Evolutionary conservation across 2,113 vertebrate species (phyloP).

Genomic region (Brachypteracias leptosomus): DNA sequence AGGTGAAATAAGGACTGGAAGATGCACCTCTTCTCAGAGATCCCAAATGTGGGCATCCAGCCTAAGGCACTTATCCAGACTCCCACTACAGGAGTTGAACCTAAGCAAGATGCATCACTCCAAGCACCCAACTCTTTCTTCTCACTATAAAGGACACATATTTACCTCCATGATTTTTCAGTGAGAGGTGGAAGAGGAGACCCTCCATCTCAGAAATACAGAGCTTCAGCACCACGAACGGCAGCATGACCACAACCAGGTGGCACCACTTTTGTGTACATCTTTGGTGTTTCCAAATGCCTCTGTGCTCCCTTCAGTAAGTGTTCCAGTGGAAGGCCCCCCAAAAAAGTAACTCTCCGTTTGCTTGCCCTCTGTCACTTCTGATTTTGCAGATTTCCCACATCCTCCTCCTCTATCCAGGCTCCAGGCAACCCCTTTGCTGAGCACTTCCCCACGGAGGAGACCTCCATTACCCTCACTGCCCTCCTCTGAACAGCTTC

Average conservation of each 20-base stretch:
- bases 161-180: not conserved
- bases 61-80: not conserved
- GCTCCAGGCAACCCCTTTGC: not conserved
- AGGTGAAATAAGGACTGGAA: not conserved
- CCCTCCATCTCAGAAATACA: not conserved
- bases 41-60: not conserved
- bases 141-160: not conserved
- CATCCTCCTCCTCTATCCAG: not conserved
- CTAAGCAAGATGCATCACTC: not conserved
- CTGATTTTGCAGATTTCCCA: not conserved
- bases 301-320: not conserved
- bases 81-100: not conserved
- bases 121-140: not conserved
- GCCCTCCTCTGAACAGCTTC: not conserved
- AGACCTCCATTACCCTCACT: not conserved
- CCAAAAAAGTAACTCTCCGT: not conserved
- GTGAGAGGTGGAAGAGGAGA: not conserved
- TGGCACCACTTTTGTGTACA: fast-evolving
- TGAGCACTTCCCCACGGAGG: not conserved
- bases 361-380: not conserved
- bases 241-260: not conserved
- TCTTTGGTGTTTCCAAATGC: fast-evolving
- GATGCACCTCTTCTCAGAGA: not conserved
- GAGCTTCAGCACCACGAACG: not conserved
- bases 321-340: not conserved